phyloP scores from a whole-genome alignment of 2,888 invertebrate species.

The Pandemis heparana region DNA sequence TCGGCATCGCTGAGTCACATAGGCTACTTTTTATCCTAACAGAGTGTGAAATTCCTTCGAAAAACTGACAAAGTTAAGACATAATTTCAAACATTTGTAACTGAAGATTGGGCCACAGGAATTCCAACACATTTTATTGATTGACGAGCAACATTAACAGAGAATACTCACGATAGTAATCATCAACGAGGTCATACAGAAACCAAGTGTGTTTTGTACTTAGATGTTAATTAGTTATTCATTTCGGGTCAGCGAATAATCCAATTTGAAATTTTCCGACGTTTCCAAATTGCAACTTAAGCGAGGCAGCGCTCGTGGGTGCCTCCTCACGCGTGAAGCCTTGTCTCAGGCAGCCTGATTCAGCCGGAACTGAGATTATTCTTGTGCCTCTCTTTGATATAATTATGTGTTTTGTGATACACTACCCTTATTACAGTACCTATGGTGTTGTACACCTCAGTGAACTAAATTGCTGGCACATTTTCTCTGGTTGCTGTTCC shows the following conservation, averaged over 20 bases:
- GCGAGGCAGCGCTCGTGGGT: background rate
- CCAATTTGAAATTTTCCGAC: constrained; percentile 17
- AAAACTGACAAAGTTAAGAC: too few relatives aligned
- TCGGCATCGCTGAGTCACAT: too few relatives aligned
- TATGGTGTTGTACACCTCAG: background rate
- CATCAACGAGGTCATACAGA: background rate
- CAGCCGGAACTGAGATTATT: background rate
- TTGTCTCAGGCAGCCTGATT: background rate
- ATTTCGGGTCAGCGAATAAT: constrained; percentile 6
- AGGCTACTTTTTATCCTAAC: too few relatives aligned
- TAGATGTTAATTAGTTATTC: background rate
- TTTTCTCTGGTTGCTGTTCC: too few relatives aligned
- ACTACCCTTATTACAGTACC: background rate
- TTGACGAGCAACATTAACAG: background rate
- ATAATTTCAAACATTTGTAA: too few relatives aligned
- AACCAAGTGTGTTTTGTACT: background rate
- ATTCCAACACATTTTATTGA: too few relatives aligned
- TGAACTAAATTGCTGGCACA: background rate
- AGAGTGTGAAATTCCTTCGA: too few relatives aligned
- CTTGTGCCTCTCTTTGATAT: background rate
- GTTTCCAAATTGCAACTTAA: background rate
- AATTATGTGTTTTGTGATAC: background rate
- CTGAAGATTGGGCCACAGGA: too few relatives aligned
- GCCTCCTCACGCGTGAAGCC: constrained; percentile 5
- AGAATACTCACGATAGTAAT: background rate